Percentiles rank a stretch among this genome's conserved stretches.
These are phyloP conservation scores for Eristalis pertinax DNA, from an alignment of 2,888 invertebrate species.

Conservation along the genomic window DNA sequence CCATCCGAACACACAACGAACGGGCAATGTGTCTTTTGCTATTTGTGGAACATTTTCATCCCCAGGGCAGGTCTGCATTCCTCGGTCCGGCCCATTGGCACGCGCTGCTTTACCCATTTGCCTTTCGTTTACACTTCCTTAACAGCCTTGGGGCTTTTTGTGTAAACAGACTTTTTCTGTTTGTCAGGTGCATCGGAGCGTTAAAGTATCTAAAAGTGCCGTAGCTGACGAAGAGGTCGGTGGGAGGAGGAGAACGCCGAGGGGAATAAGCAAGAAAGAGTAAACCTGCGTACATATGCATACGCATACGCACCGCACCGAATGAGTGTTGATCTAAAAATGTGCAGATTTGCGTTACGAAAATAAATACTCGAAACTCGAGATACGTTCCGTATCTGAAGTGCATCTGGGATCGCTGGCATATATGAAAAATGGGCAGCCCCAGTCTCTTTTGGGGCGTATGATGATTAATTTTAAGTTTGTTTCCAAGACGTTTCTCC, in stretches of 20 bases:
- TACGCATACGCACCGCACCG: not conserved
- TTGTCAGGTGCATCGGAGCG: constrained; percentile 62
- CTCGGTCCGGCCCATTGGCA: constrained; percentile 38
- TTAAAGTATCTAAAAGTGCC: constrained; percentile 38
- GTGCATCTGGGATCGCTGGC: constrained; percentile 53
- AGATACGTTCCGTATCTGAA: constrained; percentile 9
- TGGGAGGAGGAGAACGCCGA: not conserved
- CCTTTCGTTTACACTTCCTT: constrained; percentile 26
- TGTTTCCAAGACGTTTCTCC: not conserved
- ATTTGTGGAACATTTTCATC: constrained; percentile 7
- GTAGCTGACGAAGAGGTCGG: not conserved
- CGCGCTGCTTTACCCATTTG: constrained; percentile 46
- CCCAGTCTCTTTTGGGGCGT: constrained; percentile 17
- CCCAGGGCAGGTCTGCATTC: constrained; percentile 15
- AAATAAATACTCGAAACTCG: constrained; percentile 57
- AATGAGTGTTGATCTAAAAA: constrained; percentile 25
- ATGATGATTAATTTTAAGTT: constrained; percentile 52
- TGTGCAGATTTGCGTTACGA: constrained; percentile 53
- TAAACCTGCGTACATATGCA: constrained; percentile 17
- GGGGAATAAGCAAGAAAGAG: not conserved
- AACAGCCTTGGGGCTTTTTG: not conserved
- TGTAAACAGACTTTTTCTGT: constrained; percentile 17
- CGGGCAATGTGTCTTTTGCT: not conserved
- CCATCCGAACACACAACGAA: not conserved
- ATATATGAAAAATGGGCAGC: not conserved